Percentiles rank a stretch among this genome's conserved stretches.
phyloP scores from a whole-genome alignment of 2,113 vertebrate genomes.

The Toxostoma redivivum region DNA sequence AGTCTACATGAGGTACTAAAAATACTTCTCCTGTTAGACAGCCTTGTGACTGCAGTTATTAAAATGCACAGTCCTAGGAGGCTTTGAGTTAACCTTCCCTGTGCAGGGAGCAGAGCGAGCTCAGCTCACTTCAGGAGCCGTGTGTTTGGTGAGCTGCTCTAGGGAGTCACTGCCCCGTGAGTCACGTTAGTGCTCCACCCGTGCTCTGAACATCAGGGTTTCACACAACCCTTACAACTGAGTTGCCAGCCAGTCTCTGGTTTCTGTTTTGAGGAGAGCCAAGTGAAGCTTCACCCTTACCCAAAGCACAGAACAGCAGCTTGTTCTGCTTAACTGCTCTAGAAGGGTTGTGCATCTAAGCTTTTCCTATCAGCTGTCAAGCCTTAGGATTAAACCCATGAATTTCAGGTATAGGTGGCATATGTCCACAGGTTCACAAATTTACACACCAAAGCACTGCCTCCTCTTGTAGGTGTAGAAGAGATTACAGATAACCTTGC shows the following conservation, averaged over 20 bases:
- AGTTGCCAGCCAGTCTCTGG: not conserved
- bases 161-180: not conserved
- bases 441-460: not conserved
- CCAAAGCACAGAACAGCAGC: not conserved
- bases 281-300: not conserved
- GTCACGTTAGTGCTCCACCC: not conserved
- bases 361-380: not conserved
- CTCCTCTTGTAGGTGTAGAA: not conserved
- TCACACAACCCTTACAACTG: not conserved
- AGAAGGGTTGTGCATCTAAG: not conserved
- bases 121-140: not conserved
- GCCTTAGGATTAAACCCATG: not conserved
- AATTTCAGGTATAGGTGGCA: not conserved
- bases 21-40: not conserved
- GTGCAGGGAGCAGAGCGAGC: not conserved
- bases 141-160: not conserved
- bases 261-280: not conserved
- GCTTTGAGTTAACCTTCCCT: not conserved
- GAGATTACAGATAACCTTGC: too few species aligned
- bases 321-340: not conserved
- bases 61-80: not conserved
- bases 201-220: not conserved
- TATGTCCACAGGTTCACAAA: not conserved
- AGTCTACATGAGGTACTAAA: not conserved
- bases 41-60: slow-evolving; percentile 9